These are phyloP conservation scores for Rousettus madagascariensis DNA, from an alignment of 2,797 vertebrate species.

Conservation along the genomic window DNA sequence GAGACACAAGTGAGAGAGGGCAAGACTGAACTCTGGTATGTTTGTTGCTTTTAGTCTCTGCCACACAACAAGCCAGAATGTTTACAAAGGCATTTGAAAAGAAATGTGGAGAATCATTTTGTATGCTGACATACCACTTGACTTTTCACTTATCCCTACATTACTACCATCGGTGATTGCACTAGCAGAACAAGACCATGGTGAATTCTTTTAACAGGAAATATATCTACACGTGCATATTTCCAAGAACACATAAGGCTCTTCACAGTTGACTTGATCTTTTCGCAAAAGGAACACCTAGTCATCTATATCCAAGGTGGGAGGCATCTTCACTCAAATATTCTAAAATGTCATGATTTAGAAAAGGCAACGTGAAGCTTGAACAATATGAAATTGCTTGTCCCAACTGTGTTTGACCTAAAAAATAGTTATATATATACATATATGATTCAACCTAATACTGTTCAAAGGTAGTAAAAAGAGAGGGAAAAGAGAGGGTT, in stretches of 20 bases:
- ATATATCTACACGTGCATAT: neutral
- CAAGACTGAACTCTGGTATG: neutral
- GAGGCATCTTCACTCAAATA: neutral
- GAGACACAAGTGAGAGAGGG: neutral
- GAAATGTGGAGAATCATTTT: neutral
- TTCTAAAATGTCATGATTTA: neutral
- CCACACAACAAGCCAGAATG: neutral
- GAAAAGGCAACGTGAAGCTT: neutral
- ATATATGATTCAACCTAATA: neutral
- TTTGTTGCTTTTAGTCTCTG: neutral
- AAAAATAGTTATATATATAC: neutral
- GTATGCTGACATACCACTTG: neutral
- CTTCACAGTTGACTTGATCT: neutral
- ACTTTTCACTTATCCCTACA: neutral
- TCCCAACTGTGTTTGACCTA: neutral
- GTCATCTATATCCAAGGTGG: neutral
- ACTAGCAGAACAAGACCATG: neutral
- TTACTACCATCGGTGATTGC: neutral
- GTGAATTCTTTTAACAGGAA: neutral
- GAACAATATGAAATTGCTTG: neutral
- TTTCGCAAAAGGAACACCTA: neutral
- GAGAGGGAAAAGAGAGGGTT: neutral
- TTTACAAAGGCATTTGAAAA: slow-evolving; percentile 14
- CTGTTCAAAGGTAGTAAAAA: neutral
- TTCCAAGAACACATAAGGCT: neutral